phyloP scores from a whole-genome alignment of 1,140 invertebrate species.

The Helicoverpa armigera region DNA sequence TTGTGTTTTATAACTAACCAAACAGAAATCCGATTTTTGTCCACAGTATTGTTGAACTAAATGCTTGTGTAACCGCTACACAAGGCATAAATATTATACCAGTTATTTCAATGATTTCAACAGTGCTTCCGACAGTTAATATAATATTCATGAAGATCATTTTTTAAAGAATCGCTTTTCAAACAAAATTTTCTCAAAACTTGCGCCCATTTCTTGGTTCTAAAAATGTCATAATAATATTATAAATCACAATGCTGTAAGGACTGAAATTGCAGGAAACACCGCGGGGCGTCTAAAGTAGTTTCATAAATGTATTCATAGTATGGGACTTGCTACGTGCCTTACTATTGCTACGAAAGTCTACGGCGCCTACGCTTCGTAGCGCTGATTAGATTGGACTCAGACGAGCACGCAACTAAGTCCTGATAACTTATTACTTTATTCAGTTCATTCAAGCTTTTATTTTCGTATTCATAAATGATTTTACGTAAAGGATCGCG shows the following conservation, averaged over 20 bases:
- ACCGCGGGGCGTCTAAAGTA: constrained; percentile 4
- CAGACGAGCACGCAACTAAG: constrained; percentile 17
- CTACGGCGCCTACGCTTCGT: constrained; percentile 21
- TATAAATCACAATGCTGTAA: constrained; percentile 6
- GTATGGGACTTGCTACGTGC: constrained; percentile 23
- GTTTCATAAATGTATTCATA: constrained; percentile 42
- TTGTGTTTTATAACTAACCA: no score
- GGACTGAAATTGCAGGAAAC: background rate
- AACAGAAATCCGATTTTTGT: no score
- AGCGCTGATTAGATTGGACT: constrained; percentile 28
- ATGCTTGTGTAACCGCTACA: no score
- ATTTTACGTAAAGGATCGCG: background rate
- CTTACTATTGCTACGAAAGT: constrained; percentile 21
- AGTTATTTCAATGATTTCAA: no score
- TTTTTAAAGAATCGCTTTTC: no score
- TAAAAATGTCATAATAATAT: constrained; percentile 23
- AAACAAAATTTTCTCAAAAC: background rate
- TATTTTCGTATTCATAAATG: background rate
- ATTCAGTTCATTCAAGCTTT: background rate
- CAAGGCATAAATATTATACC: no score
- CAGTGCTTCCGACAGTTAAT: no score
- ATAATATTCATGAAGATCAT: no score
- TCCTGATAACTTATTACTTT: background rate
- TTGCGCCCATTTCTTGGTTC: constrained; percentile 5
- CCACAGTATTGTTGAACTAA: no score